These are phyloP conservation scores for Caenorhabditis imperialis DNA, from an alignment of 2,888 invertebrate genomes.

Conservation along the genomic window DNA sequence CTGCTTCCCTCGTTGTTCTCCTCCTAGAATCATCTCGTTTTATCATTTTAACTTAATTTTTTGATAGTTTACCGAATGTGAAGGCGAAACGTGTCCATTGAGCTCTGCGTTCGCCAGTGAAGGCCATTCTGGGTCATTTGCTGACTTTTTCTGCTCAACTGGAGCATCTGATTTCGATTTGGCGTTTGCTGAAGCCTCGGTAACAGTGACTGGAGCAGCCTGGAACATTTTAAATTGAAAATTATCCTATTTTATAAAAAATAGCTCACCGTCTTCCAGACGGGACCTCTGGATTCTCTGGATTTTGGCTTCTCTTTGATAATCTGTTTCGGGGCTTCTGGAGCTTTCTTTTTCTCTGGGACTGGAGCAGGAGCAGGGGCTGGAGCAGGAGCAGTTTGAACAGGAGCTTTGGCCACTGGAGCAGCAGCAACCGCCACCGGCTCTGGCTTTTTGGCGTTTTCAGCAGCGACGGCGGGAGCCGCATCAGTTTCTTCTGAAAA, in stretches of 20 bases:
- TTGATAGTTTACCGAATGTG: slow-evolving; percentile 31
- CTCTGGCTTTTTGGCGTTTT: not conserved
- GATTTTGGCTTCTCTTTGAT: slow-evolving; percentile 34
- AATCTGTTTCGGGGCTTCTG: slow-evolving; percentile 19
- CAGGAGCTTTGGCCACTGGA: slow-evolving; percentile 6
- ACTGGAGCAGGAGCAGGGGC: slow-evolving; percentile 5
- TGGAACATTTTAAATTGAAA: too few species aligned
- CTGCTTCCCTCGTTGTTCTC: slow-evolving; percentile 25
- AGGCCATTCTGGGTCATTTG: slow-evolving; percentile 60
- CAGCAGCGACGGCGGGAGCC: not conserved
- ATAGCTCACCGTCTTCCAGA: slow-evolving; percentile 22
- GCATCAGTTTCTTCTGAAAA: too few species aligned
- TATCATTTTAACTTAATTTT: too few species aligned
- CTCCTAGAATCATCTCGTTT: slow-evolving; percentile 50
- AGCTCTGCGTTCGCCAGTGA: slow-evolving; percentile 53
- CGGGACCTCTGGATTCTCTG: slow-evolving; percentile 34
- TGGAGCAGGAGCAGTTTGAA: slow-evolving; percentile 1
- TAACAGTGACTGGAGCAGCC: not conserved
- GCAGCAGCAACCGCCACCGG: not conserved
- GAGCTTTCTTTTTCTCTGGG: slow-evolving; percentile 25
- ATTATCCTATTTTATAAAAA: too few species aligned
- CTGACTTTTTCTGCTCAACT: slow-evolving; percentile 17
- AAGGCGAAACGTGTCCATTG: slow-evolving; percentile 47
- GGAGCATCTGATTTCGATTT: not conserved
- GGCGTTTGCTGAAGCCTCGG: slow-evolving; percentile 5